Evolutionary conservation across 1,140 invertebrate genomes (phyloP), one percentile per base, ranked within the genome.

Genomic region (Adelges cooleyi): DNA sequence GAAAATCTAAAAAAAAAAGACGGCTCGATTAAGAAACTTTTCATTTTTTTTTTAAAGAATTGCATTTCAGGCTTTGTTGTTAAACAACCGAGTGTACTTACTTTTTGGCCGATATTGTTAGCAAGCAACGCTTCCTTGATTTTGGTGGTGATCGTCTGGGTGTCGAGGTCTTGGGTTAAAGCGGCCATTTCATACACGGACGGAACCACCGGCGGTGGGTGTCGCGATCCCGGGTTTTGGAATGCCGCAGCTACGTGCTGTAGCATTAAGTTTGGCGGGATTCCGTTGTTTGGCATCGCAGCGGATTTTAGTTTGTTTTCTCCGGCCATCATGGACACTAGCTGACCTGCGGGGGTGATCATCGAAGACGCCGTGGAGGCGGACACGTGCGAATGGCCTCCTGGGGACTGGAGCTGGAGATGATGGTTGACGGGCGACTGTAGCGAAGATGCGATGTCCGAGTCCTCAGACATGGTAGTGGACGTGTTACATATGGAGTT

Each of bases 91-190:
- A 11, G 40, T 38, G 44, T 65, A 65, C 69, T 78, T 75, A 88
- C 80, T 79, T 98, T 98, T 77, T 98, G 95, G 1, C 95, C 95
- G 70, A 98, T 94, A 72, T 98, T 98, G 72, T 98, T 96, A 10
- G 94, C 93, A 38, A 98, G 78, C 1, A 98, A 78, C 1, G 94
- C 91, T 75, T 98, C 95, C 74, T 98, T 98, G 72, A 98, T 96
- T 74, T 93, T 92, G 0, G 92, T 95, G 0, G 95, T 98, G 67
- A 98, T 93, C 5, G 87, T 86, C 74, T 97, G 91, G 0, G 95
- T 98, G 73, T 98, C 95, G 27, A 98, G 80, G 73, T 98, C 94
- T 70, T 93, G 91, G 1, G 94, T 96, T 6, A 97, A 79, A 3
- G 94, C 93, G 3, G 93, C 92, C 86, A 97, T 94, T 76, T 97